Evolutionary conservation across 1,140 invertebrate species (phyloP).

Genomic region (Brachionus asplanchnoidis): DNA sequence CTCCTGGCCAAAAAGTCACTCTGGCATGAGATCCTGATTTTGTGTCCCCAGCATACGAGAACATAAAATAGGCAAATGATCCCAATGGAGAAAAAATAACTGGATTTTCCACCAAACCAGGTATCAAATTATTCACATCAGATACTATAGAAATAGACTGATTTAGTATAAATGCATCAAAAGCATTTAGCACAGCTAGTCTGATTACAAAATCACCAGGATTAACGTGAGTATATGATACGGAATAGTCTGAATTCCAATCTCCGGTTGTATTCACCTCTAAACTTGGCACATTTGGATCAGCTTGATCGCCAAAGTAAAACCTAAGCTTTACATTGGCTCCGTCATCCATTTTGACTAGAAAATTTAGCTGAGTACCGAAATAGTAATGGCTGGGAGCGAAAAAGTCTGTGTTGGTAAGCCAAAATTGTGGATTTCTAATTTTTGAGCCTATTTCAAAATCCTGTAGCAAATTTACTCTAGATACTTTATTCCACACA

Average conservation of each 20-base stretch:
- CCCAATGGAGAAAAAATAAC: neutral
- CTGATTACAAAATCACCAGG: constrained; percentile 14
- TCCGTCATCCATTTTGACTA: constrained; percentile 15
- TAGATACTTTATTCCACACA: neutral
- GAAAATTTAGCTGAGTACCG: constrained; percentile 12
- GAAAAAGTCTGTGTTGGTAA: neutral
- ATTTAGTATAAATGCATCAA: neutral
- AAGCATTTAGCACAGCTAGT: neutral
- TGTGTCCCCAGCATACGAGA: neutral
- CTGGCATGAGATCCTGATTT: constrained; percentile 24
- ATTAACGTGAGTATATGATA: neutral
- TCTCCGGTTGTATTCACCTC: constrained; percentile 32
- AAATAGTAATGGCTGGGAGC: neutral
- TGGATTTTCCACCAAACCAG: constrained; percentile 6
- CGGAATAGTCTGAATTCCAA: neutral
- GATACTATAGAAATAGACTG: neutral
- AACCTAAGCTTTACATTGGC: constrained; percentile 35
- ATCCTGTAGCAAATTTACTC: neutral
- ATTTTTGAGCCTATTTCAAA: constrained; percentile 29
- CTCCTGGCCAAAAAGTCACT: constrained; percentile 35
- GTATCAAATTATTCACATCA: constrained; percentile 19
- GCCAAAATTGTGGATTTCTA: neutral
- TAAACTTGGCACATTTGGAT: neutral
- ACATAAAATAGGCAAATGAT: constrained; percentile 6
- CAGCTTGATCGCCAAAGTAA: neutral